phyloP scores from a whole-genome alignment of 2,113 vertebrate species.

The Phoenicopterus ruber region DNA sequence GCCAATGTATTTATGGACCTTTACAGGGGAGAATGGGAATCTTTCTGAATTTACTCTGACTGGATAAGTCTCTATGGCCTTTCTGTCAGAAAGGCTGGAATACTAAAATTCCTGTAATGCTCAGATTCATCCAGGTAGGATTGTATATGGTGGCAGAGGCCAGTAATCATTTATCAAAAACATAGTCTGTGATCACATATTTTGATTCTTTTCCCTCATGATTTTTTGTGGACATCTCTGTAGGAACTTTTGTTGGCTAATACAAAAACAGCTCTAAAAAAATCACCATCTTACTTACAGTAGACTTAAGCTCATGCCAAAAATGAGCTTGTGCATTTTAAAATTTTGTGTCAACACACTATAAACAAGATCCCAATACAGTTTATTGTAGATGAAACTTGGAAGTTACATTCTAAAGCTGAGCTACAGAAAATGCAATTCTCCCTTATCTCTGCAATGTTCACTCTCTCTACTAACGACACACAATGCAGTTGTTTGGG shows the following conservation, averaged over 20 bases:
- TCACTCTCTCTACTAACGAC: background rate
- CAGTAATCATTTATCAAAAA: background rate
- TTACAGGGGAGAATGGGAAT: background rate
- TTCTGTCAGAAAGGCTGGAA: background rate
- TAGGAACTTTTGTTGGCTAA: background rate
- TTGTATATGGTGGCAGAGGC: background rate
- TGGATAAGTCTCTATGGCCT: background rate
- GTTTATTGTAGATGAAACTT: background rate
- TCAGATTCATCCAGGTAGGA: background rate
- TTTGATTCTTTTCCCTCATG: background rate
- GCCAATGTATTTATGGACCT: background rate
- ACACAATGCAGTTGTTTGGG: background rate
- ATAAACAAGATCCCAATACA: background rate
- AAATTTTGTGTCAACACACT: background rate
- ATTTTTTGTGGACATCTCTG: background rate
- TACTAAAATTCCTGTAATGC: background rate
- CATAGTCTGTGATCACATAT: background rate
- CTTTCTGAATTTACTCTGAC: background rate
- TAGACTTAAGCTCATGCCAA: conserved; percentile 6
- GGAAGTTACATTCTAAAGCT: background rate
- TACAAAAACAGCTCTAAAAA: background rate
- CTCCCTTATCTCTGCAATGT: background rate
- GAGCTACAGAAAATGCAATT: background rate
- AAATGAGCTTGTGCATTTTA: conserved; percentile 35
- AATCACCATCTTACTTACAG: background rate